A percentile compares a stretch with the other conserved stretches of the same genome.
phyloP scores from a whole-genome alignment of 2,888 invertebrate species.

The Pecten maximus region DNA sequence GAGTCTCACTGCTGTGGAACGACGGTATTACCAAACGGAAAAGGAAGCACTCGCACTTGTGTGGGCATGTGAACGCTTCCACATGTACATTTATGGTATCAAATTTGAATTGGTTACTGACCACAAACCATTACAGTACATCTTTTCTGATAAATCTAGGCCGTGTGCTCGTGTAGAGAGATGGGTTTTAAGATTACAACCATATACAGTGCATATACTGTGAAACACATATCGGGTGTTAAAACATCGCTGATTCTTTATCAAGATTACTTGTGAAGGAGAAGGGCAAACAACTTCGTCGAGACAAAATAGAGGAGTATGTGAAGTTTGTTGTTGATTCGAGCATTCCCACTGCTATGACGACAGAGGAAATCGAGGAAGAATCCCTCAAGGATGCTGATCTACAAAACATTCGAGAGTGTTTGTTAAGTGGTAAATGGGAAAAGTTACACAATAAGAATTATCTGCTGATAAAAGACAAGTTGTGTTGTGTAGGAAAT shows the following conservation, averaged over 20 bases:
- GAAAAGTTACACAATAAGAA: conserved; percentile 37
- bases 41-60: conserved; percentile 61
- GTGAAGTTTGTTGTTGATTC: conserved; percentile 47
- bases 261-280: conserved; percentile 31
- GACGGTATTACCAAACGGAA: conserved; percentile 55
- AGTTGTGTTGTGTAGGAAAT: conserved; percentile 51
- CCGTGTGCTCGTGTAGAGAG: conserved; percentile 68
- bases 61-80: conserved; percentile 65
- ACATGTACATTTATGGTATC: conserved; percentile 59
- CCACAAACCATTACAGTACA: conserved; percentile 67
- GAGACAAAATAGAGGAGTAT: conserved; percentile 45
- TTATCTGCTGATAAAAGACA: conserved; percentile 48
- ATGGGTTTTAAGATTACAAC: conserved; percentile 64
- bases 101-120: conserved; percentile 63
- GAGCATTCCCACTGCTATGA: conserved; percentile 54
- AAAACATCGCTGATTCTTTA: conserved; percentile 53
- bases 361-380: conserved; percentile 55
- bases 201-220: conserved; percentile 57
- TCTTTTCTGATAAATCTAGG: conserved; percentile 64
- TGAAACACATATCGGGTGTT: conserved; percentile 48
- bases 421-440: conserved; percentile 43
- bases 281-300: too few species aligned
- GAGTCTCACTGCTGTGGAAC: conserved; percentile 51
- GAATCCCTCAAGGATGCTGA: conserved; percentile 51
- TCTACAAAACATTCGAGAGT: conserved; percentile 40